Evolutionary conservation across 1,140 invertebrate genomes (phyloP).

Genomic region (Microvelia longipes): DNA sequence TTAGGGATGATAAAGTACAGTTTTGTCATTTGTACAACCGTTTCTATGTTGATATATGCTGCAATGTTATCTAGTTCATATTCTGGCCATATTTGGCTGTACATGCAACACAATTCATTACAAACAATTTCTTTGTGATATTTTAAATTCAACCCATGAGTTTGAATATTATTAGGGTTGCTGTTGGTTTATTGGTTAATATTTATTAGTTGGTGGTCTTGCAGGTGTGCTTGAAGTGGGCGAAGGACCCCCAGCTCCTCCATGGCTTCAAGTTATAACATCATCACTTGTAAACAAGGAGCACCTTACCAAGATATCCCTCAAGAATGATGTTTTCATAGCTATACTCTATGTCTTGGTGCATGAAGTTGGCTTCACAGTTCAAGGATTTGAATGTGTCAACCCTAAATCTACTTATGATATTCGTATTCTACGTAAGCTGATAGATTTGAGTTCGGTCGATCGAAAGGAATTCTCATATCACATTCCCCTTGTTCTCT

Average conservation of each 20-base stretch:
- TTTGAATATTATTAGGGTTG: too few relatives aligned
- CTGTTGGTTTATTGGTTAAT: too few relatives aligned
- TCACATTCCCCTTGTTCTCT: neutral
- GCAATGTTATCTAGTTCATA: too few relatives aligned
- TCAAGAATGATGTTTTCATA: neutral
- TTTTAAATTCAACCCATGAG: too few relatives aligned
- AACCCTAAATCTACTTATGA: neutral
- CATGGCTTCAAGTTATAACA: neutral
- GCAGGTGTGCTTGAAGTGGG: neutral
- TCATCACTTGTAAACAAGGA: neutral
- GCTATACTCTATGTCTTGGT: neutral
- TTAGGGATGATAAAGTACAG: too few relatives aligned
- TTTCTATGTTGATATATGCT: too few relatives aligned
- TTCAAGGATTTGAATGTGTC: neutral
- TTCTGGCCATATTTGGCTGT: too few relatives aligned
- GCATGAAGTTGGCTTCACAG: neutral
- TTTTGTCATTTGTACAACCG: too few relatives aligned
- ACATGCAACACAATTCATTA: too few relatives aligned
- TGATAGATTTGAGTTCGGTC: neutral
- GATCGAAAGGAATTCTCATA: neutral
- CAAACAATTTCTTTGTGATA: too few relatives aligned
- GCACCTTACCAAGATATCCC: neutral
- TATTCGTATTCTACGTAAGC: neutral
- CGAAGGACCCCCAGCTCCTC: neutral
- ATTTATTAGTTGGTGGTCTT: neutral